Evolutionary conservation across 2,888 invertebrate genomes (phyloP).

Genomic region (Ennomos quercinarius): DNA sequence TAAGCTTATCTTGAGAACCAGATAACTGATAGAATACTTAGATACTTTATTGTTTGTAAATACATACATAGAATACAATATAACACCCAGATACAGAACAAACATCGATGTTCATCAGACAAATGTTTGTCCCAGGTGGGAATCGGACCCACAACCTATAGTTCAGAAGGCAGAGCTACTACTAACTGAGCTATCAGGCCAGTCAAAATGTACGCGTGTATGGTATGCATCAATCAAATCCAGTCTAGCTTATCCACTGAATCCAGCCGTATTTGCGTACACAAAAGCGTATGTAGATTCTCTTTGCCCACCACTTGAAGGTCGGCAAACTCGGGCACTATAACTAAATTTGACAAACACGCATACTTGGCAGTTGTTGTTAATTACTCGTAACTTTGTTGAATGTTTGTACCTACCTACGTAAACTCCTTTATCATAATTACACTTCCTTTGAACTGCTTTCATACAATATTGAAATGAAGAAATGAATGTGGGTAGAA

Average conservation of each 20-base stretch:
- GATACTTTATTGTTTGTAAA: too few relatives aligned
- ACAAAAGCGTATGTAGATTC: constrained; percentile 8
- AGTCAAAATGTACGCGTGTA: too few relatives aligned
- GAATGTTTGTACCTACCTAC: constrained; percentile 24
- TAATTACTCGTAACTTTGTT: constrained; percentile 31
- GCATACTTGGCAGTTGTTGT: constrained; percentile 32
- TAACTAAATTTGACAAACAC: constrained; percentile 37
- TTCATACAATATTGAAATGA: constrained; percentile 19
- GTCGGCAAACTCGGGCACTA: constrained; percentile 37
- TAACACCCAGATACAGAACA: too few relatives aligned
- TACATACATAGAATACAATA: too few relatives aligned
- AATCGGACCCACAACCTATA: too few relatives aligned
- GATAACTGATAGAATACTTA: too few relatives aligned
- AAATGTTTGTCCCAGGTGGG: too few relatives aligned
- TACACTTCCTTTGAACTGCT: constrained; percentile 29
- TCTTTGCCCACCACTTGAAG: constrained; percentile 25
- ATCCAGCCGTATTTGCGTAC: not conserved
- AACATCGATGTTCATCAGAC: too few relatives aligned
- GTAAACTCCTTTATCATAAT: constrained; percentile 35
- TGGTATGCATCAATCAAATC: not conserved
- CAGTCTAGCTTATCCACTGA: not conserved
- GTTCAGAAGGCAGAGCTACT: too few relatives aligned
- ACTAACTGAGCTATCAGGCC: too few relatives aligned
- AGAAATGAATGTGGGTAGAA: not conserved
- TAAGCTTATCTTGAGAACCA: too few relatives aligned